These are phyloP conservation scores for Drosophila gaucha DNA, from an alignment of 2,888 invertebrate genomes.

Conservation along the genomic window DNA sequence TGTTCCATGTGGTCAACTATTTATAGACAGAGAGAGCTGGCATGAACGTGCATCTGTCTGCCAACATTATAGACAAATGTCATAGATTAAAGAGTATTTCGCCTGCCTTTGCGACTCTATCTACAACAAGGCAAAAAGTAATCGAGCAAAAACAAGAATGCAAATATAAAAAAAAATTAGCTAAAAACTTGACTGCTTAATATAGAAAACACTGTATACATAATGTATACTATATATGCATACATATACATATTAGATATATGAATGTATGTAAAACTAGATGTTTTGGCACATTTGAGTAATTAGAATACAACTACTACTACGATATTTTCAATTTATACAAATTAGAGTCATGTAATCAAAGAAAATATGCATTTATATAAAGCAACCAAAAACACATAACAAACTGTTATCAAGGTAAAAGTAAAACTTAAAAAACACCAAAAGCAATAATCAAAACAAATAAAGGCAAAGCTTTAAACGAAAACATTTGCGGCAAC, in stretches of 20 bases:
- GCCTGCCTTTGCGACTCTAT: background rate
- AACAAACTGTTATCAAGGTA: slow-evolving; percentile 22
- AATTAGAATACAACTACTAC: background rate
- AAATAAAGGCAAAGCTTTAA: slow-evolving; percentile 36
- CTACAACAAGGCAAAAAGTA: background rate
- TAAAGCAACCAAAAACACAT: background rate
- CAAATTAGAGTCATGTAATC: background rate
- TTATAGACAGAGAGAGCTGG: slow-evolving; percentile 32
- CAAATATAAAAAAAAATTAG: slow-evolving; percentile 2
- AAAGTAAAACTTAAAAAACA: slow-evolving; percentile 13
- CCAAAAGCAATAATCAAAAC: slow-evolving; percentile 27
- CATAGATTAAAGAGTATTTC: slow-evolving; percentile 23
- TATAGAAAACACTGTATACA: background rate
- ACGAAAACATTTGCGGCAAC: slow-evolving; percentile 51
- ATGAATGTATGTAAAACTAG: too few species aligned
- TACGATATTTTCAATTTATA: background rate
- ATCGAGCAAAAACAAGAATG: background rate
- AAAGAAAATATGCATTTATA: background rate
- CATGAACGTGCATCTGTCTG: slow-evolving; percentile 27
- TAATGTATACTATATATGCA: too few species aligned
- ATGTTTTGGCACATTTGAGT: background rate
- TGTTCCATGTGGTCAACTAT: slow-evolving; percentile 45
- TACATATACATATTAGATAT: background rate
- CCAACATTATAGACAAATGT: slow-evolving; percentile 10
- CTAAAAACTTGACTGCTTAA: background rate